phyloP scores from a whole-genome alignment of 2,113 vertebrate species.

The Oryzias woworae region DNA sequence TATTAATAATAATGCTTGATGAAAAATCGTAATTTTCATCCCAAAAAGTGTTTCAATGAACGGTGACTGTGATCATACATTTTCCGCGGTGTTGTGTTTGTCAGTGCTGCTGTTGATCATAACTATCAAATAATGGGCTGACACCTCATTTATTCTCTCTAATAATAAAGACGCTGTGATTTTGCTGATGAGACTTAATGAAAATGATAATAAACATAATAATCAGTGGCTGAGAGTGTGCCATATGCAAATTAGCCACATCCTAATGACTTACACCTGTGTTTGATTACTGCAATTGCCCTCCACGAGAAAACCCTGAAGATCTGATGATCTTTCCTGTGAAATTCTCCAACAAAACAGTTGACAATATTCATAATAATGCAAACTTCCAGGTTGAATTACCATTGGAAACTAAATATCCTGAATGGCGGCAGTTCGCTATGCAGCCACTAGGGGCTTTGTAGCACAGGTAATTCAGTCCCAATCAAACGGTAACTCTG shows the following conservation, averaged over 20 bases:
- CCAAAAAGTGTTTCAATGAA: neutral
- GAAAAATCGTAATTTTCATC: neutral
- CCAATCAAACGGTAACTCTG: no score
- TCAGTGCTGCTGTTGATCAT: neutral
- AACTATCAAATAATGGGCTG: neutral
- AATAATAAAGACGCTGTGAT: neutral
- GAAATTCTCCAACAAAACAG: no score
- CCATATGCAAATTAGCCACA: neutral
- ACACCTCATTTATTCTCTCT: neutral
- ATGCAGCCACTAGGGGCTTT: no score
- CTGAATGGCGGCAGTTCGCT: no score
- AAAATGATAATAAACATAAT: neutral
- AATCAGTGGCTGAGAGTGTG: neutral
- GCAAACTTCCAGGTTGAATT: no score
- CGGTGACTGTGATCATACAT: neutral
- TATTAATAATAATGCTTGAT: neutral
- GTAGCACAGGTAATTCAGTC: no score
- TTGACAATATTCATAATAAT: no score
- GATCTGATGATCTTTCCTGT: neutral
- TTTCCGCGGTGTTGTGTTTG: neutral
- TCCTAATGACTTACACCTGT: conserved; percentile 1
- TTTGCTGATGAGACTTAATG: neutral
- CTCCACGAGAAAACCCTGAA: neutral
- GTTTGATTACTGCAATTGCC: neutral
- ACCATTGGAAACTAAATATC: no score